phyloP scores from a whole-genome alignment of 2,113 vertebrate genomes.

The Chinchilla lanigera region DNA sequence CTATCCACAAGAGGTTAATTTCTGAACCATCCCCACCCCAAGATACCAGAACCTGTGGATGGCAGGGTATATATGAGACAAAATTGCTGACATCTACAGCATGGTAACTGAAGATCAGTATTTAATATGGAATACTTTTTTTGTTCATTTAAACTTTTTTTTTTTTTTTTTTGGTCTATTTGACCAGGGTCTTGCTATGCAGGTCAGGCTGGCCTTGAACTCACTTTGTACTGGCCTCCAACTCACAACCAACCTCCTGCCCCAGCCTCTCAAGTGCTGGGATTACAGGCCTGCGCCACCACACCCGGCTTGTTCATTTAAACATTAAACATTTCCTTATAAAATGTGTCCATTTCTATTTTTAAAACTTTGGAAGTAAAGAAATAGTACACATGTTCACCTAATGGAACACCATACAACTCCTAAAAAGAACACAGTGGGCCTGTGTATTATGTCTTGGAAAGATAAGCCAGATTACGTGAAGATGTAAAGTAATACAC shows the following conservation, averaged over 20 bases:
- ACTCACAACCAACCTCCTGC: too few species aligned
- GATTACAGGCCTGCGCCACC: too few species aligned
- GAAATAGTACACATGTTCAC: not conserved
- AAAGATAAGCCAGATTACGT: not conserved
- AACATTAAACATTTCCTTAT: not conserved
- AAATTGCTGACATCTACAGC: not conserved
- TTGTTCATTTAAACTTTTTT: too few species aligned
- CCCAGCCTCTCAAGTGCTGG: too few species aligned
- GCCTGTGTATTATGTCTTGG: not conserved
- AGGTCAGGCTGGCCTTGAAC: too few species aligned
- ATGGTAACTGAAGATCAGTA: not conserved
- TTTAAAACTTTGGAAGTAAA: not conserved
- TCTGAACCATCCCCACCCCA: not conserved
- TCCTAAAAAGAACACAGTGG: not conserved
- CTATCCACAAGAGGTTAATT: not conserved
- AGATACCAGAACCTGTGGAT: not conserved
- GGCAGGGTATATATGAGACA: not conserved
- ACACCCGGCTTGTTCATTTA: too few species aligned
- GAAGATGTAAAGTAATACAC: not conserved
- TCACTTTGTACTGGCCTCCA: too few species aligned
- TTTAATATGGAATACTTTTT: not conserved
- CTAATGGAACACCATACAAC: not conserved
- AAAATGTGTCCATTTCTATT: not conserved
- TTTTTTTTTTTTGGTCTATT: too few species aligned
- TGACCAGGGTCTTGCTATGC: too few species aligned